Base-by-base conservation (phyloP, 2,113 vertebrate genomes). In the Semnornis frantzii region DNA sequence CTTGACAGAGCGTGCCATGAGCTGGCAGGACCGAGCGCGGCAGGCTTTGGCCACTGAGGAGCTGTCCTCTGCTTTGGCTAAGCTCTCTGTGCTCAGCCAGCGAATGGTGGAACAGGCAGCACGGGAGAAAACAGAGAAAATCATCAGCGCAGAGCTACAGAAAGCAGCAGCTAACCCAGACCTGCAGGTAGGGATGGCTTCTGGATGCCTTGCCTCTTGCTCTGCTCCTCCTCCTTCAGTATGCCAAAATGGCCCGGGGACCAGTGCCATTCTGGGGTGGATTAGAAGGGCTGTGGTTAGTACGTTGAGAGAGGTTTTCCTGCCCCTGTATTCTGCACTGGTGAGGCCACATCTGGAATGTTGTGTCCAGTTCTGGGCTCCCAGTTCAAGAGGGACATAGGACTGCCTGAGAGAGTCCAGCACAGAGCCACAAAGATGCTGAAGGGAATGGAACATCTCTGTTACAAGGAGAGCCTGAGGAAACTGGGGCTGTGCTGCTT, bases 61-160 rank as follows among this genome's bases (percentile, higher is more conserved):
- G 92, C 96, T 99, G n/a, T 99, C 99, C 8, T 99, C 99, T 8
- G 99, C 99, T 5, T 92, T 99, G 93, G 99, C 99, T 58, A 99
- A 99, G 94, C 98, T 99, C 27, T 99, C 99, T 1, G 99, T 99
- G 73, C 98, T 99, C 81, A 99, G 99, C 83, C 99, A 99, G 97
- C 97, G 99, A 2, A 99, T 99, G 99, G 99, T 99, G 90, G 99
- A 99, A 94, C 99, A 99, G 96, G 99, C 99, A 10, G 99, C 99
- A 0, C 97, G 99, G 6, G 99, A 99, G 95, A 99, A 99, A 96
- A 99, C 99, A 0, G 99, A 99, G 95, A 99, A 99, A 80, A 99
- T 99, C 74, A 99, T 99, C 97, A 99, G 98, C 8, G 99, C 99
- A 1, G 99, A 99, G 96, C 97, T 99, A 27, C 99, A 99, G 96